These are phyloP conservation scores for Suncus etruscus DNA, from an alignment of 2,113 vertebrate genomes.

Conservation along the genomic window DNA sequence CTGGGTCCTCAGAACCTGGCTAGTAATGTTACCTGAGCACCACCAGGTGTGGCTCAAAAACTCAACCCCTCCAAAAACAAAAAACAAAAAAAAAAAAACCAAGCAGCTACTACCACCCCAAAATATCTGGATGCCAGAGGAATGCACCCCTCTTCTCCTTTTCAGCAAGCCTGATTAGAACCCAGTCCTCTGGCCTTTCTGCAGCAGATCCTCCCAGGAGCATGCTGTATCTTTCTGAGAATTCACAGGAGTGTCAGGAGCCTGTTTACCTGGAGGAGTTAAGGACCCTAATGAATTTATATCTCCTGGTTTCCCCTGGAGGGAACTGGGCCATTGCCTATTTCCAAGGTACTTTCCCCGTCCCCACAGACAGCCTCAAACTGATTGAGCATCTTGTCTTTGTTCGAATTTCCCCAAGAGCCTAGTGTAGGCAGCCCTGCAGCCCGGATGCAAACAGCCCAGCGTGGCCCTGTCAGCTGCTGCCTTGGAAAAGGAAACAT, in stretches of 20 bases:
- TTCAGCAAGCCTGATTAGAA: slow-evolving; percentile 50
- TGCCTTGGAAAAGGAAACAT: background rate
- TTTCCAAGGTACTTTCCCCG: slow-evolving; percentile 70
- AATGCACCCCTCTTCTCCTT: background rate
- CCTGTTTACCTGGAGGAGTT: slow-evolving; percentile 48
- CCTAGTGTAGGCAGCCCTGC: slow-evolving; percentile 28
- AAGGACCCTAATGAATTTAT: slow-evolving; percentile 66
- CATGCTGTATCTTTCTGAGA: slow-evolving; percentile 28
- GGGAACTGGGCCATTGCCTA: slow-evolving; percentile 35
- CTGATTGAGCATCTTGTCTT: slow-evolving; percentile 62
- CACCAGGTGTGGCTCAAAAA: no score
- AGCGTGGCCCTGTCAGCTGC: no score
- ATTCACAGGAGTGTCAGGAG: background rate
- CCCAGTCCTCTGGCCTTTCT: slow-evolving; percentile 9
- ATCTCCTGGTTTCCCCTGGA: slow-evolving; percentile 60
- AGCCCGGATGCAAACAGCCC: background rate
- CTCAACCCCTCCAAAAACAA: no score
- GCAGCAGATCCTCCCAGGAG: background rate
- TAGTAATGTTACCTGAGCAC: no score
- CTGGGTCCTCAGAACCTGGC: no score
- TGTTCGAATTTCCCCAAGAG: slow-evolving; percentile 59
- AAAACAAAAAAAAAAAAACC: no score
- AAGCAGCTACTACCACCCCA: background rate
- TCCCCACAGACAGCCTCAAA: slow-evolving; percentile 61
- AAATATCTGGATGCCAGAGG: slow-evolving; percentile 21